These are phyloP conservation scores for Stenichneumon culpator DNA, from an alignment of 2,888 invertebrate species.

Conservation along the genomic window DNA sequence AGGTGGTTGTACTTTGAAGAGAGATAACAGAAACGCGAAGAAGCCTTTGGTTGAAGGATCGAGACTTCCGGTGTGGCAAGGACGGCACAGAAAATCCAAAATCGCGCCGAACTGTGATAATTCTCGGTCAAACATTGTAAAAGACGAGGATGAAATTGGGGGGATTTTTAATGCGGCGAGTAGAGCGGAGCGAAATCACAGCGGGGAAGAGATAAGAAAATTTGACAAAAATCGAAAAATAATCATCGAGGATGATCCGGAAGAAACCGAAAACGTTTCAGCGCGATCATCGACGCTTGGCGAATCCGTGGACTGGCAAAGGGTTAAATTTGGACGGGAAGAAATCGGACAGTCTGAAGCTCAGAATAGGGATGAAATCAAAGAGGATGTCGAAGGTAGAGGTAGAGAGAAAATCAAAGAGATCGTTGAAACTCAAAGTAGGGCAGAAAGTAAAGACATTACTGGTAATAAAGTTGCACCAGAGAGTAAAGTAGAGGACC, in stretches of 20 bases:
- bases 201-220: neutral
- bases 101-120: neutral
- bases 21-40: neutral
- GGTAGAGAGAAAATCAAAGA: neutral
- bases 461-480: neutral
- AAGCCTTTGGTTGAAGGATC: constrained; percentile 12
- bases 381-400: neutral
- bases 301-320: neutral
- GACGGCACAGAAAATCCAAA: constrained; percentile 2
- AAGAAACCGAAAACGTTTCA: neutral
- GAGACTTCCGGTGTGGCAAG: constrained; percentile 53
- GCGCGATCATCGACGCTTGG: neutral
- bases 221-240: neutral
- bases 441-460: neutral
- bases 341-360: neutral
- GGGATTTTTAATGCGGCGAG: neutral
- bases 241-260: neutral
- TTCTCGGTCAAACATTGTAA: neutral
- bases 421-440: neutral
- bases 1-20: neutral
- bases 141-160: neutral
- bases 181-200: neutral
- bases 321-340: neutral
- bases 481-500: constrained; percentile 18
- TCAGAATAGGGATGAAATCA: neutral